Percentiles rank a stretch among this genome's conserved stretches.
These are phyloP conservation scores for Chauna torquata DNA, from an alignment of 2,113 vertebrate genomes.

Conservation along the genomic window DNA sequence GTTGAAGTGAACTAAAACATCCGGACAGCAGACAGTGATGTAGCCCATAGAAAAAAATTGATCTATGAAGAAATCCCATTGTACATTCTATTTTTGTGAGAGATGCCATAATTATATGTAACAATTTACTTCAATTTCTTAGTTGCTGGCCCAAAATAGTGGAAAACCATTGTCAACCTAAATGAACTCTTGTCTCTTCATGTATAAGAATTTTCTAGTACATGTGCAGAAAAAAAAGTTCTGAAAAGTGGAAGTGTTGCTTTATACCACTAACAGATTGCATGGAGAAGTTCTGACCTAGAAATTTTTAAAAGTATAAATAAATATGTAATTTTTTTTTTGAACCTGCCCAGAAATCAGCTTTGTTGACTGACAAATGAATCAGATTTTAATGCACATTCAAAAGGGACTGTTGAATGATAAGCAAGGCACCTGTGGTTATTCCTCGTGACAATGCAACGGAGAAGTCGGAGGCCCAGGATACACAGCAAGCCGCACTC, in stretches of 20 bases:
- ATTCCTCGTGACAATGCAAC: accelerated
- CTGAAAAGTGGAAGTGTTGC: neutral
- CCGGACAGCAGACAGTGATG: neutral
- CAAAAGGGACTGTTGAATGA: neutral
- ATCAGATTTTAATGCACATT: neutral
- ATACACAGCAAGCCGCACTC: neutral
- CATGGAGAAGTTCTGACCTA: neutral
- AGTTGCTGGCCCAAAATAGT: neutral
- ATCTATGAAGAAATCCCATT: neutral
- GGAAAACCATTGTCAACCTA: neutral
- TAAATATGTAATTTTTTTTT: neutral
- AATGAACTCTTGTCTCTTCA: neutral
- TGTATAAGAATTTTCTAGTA: neutral
- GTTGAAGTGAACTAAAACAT: neutral
- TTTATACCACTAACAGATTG: neutral
- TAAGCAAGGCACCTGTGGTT: neutral
- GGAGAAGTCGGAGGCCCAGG: accelerated
- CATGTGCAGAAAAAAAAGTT: neutral
- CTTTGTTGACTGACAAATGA: neutral
- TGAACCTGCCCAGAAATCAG: neutral
- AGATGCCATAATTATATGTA: neutral
- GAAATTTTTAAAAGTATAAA: neutral
- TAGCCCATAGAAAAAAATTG: neutral
- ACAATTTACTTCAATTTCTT: neutral
- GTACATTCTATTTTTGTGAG: neutral